phyloP scores from a whole-genome alignment of 1,140 invertebrate genomes.

The Rhopalosiphum padi region DNA sequence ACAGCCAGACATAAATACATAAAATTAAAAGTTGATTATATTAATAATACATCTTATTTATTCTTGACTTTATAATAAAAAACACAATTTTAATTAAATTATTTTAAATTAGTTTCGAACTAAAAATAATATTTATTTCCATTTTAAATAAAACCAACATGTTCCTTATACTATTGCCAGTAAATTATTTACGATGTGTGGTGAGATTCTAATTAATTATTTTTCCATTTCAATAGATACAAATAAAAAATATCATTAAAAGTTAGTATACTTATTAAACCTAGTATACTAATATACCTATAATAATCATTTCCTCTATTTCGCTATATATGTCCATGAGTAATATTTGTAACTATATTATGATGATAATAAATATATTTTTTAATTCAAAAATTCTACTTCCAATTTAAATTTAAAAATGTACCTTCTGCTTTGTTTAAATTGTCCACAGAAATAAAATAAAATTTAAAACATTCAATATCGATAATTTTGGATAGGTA shows the following conservation, averaged over 20 bases:
- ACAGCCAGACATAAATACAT: not conserved
- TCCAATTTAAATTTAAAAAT: not conserved
- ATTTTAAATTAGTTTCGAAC: not conserved
- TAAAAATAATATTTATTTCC: not conserved
- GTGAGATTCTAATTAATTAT: not conserved
- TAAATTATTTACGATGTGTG: constrained; percentile 11
- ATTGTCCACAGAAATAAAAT: not conserved
- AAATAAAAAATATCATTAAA: not conserved
- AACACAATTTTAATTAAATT: not conserved
- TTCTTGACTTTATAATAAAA: not conserved
- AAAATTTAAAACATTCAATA: not conserved
- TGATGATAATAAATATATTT: not conserved
- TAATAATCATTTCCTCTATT: not conserved
- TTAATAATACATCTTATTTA: not conserved
- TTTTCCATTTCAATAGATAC: not conserved
- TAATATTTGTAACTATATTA: not conserved
- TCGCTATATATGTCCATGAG: not conserved
- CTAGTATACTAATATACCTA: not conserved
- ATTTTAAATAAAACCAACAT: not conserved
- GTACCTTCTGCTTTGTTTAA: not conserved
- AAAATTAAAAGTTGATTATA: not conserved
- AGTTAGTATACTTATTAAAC: not conserved
- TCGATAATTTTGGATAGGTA: not conserved
- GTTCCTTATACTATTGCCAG: not conserved
- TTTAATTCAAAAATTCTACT: not conserved